Evolutionary conservation across 2,113 vertebrate genomes (phyloP).

Genomic region (Megalops atlanticus): DNA sequence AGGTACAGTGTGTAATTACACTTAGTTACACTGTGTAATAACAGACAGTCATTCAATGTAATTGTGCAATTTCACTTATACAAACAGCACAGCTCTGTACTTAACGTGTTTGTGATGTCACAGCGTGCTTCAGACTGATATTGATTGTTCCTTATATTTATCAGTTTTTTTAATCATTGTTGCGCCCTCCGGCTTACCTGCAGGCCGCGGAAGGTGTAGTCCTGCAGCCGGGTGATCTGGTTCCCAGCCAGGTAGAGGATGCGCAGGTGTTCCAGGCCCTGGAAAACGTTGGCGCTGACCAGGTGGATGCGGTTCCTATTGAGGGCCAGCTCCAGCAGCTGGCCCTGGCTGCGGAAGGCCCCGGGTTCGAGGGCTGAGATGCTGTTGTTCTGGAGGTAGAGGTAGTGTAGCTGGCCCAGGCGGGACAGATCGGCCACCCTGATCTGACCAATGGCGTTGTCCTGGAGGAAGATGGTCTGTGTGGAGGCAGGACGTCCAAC

Average conservation of each 20-base stretch:
- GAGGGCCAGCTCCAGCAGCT: slow-evolving; percentile 82
- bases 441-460: slow-evolving; percentile 80
- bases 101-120: too few relatives aligned
- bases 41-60: too few relatives aligned
- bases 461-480: slow-evolving; percentile 88
- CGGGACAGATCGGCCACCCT: slow-evolving; percentile 71
- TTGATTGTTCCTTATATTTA: too few relatives aligned
- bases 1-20: too few relatives aligned
- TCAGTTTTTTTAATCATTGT: background rate
- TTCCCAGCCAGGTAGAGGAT: slow-evolving; percentile 84
- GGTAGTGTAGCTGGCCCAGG: slow-evolving; percentile 75
- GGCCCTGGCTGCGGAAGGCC: slow-evolving; percentile 74
- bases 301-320: slow-evolving; percentile 81
- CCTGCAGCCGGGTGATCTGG: slow-evolving; percentile 78
- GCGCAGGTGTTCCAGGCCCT: slow-evolving; percentile 81
- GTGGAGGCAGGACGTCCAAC: too few relatives aligned
- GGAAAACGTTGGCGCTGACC: slow-evolving; percentile 74
- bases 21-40: too few relatives aligned
- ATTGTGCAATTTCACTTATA: too few relatives aligned
- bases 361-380: slow-evolving; percentile 78
- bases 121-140: too few relatives aligned
- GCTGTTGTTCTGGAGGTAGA: slow-evolving; percentile 89
- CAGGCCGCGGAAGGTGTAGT: slow-evolving; percentile 82
- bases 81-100: too few relatives aligned
- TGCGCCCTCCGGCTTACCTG: slow-evolving; percentile 64